phyloP scores from a whole-genome alignment of 1,140 invertebrate genomes.

The Metaphire vulgaris region DNA sequence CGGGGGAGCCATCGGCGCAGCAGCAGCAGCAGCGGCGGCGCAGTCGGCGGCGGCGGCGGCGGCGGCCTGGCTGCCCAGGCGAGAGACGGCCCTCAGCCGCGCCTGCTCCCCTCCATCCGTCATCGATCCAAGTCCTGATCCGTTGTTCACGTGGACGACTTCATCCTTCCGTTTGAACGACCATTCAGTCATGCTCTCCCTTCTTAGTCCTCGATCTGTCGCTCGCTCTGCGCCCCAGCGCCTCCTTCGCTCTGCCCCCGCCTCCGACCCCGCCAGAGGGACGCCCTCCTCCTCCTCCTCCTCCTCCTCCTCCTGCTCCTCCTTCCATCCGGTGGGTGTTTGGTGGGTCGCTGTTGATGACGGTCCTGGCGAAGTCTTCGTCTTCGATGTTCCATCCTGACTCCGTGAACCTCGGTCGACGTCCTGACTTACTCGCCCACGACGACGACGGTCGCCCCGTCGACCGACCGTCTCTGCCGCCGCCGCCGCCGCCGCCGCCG shows the following conservation, averaged over 20 bases:
- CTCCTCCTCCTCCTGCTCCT: too few species aligned
- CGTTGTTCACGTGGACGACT: neutral
- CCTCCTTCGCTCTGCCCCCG: too few species aligned
- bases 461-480: neutral
- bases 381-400: neutral
- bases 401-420: neutral
- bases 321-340: too few species aligned
- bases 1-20: too few species aligned
- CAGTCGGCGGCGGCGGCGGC: too few species aligned
- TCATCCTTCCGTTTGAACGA: neutral
- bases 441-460: neutral
- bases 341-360: too few species aligned
- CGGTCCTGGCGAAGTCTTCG: neutral
- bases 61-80: neutral
- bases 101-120: neutral
- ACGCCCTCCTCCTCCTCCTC: too few species aligned
- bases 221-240: neutral
- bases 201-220: neutral
- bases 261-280: too few species aligned
- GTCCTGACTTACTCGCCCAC: neutral
- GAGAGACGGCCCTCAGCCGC: neutral
- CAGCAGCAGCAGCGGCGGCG: neutral
- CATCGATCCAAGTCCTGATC: neutral
- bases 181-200: neutral
- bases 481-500: too few species aligned